phyloP scores from a whole-genome alignment of 2,888 invertebrate genomes.

The Drosophila pseudotakahashii region DNA sequence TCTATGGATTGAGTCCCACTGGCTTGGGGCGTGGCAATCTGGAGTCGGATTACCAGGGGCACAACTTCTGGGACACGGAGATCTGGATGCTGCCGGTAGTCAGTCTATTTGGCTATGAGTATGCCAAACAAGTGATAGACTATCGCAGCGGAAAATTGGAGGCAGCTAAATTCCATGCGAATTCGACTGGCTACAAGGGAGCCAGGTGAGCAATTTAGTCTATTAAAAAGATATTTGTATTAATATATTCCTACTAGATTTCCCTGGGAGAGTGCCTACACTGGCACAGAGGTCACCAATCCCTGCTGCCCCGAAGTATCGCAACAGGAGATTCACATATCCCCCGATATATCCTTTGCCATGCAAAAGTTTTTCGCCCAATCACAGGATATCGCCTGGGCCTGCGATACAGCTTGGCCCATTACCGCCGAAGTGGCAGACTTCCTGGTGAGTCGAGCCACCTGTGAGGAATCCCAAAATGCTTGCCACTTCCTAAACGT shows the following conservation, averaged over 20 bases:
- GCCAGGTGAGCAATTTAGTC: conserved; percentile 71
- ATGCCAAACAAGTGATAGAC: conserved; percentile 85
- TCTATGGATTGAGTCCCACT: conserved; percentile 86
- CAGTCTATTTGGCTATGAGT: conserved; percentile 85
- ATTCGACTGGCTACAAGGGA: conserved; percentile 85
- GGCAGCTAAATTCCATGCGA: conserved; percentile 86
- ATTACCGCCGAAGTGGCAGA: conserved; percentile 86
- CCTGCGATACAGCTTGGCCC: conserved; percentile 85
- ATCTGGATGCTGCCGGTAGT: conserved; percentile 87
- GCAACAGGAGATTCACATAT: conserved; percentile 86
- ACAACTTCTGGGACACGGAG: conserved; percentile 88
- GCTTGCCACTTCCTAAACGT: conserved; percentile 84
- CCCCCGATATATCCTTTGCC: conserved; percentile 86
- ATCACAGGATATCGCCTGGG: conserved; percentile 75
- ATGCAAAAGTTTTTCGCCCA: conserved; percentile 78
- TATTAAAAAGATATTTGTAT: neutral
- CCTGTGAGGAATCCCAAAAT: conserved; percentile 84
- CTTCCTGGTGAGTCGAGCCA: conserved; percentile 86
- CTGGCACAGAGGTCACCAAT: conserved; percentile 87
- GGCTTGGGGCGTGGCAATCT: conserved; percentile 85
- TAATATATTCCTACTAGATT: conserved; percentile 81
- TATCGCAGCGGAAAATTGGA: conserved; percentile 85
- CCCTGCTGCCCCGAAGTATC: conserved; percentile 87
- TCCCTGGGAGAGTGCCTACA: conserved; percentile 88
- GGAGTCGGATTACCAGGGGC: conserved; percentile 85